These are phyloP conservation scores for Toxotes jaculatrix DNA, from an alignment of 2,113 vertebrate species.

Conservation along the genomic window DNA sequence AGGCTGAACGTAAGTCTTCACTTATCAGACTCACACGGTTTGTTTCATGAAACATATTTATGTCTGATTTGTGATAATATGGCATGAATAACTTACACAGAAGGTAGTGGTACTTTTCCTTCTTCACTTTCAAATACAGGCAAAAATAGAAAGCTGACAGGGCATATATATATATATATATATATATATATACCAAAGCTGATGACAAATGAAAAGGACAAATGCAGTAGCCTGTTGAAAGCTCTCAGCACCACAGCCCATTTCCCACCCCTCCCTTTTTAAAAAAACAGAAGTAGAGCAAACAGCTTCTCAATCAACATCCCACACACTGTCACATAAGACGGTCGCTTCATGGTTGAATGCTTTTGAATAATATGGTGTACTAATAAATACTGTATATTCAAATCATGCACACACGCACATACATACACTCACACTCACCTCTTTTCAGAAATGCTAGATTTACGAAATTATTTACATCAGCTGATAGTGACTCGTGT, in stretches of 20 bases:
- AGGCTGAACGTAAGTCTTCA: not conserved
- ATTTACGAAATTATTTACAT: slow-evolving; percentile 72
- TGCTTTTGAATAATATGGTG: slow-evolving; percentile 30
- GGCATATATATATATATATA: not conserved
- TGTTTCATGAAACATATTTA: slow-evolving; percentile 1
- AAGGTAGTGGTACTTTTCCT: not conserved
- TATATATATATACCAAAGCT: not conserved
- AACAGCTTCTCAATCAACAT: slow-evolving; percentile 17
- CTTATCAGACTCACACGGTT: not conserved
- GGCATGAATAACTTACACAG: not conserved
- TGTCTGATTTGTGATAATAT: not conserved
- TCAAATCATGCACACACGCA: slow-evolving; percentile 52
- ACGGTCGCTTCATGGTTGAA: slow-evolving; percentile 27
- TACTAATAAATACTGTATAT: slow-evolving; percentile 68
- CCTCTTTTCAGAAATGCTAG: slow-evolving; percentile 24
- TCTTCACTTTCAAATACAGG: slow-evolving; percentile 23
- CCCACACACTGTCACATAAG: slow-evolving; percentile 43
- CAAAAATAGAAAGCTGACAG: not conserved
- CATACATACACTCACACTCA: slow-evolving; percentile 19
- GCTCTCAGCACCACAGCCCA: not conserved
- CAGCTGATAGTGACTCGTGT: slow-evolving; percentile 58
- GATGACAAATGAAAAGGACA: not conserved
- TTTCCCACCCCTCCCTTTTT: slow-evolving; percentile 13
- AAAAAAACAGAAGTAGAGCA: slow-evolving; percentile 33
- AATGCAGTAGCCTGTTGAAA: slow-evolving; percentile 14